Evolutionary conservation across 2,888 invertebrate species (phyloP), one percentile per base, ranked within the genome.

Genomic region (Apamea anceps): DNA sequence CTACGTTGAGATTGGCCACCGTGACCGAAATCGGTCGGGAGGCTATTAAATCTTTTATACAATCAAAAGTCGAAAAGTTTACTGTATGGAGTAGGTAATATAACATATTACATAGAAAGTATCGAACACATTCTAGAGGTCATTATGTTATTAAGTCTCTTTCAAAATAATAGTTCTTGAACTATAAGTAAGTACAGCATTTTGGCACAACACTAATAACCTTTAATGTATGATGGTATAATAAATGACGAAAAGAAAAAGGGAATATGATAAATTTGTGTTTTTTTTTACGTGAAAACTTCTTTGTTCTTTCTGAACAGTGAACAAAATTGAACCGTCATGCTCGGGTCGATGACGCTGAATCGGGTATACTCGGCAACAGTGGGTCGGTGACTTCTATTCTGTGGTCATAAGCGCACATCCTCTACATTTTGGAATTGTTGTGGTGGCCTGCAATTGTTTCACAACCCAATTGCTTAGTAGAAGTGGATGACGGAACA

Each of bases 161-260:
- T 42, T 42, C 7, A 7, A 42, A 42, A 42, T 42, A 42, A 42
- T 42, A 3, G 42, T 42, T 42, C 42, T 42, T 42, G 5, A 0
- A 42, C 42, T 42, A n/a, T n/a, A n/a, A n/a, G n/a, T n/a, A n/a
- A n/a, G 42, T 63, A 84, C 66, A 48, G 48, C 42, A 81, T 85
- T 74, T 75, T 77, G n/a, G 75, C 60, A 79, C 68, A 81, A 60
- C 42, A 76, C 51, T 79, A 71, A 85, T 82, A 48, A 70, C 81
- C 82, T 90, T 88, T 90, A 88, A 79, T 87, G 88, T 91, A 91
- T 91, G 67, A 90, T 85, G 89, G 87, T 88, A 75, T n/a, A n/a
- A n/a, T n/a, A n/a, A n/a, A n/a, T n/a, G n/a, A n/a, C n/a, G n/a
- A n/a, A n/a, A n/a, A n/a, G n/a, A n/a, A n/a, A n/a, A 88, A 88